Percentiles rank a stretch among this genome's conserved stretches.
Evolutionary conservation across 1,140 invertebrate species (phyloP).

Genomic region (Delia radicum): DNA sequence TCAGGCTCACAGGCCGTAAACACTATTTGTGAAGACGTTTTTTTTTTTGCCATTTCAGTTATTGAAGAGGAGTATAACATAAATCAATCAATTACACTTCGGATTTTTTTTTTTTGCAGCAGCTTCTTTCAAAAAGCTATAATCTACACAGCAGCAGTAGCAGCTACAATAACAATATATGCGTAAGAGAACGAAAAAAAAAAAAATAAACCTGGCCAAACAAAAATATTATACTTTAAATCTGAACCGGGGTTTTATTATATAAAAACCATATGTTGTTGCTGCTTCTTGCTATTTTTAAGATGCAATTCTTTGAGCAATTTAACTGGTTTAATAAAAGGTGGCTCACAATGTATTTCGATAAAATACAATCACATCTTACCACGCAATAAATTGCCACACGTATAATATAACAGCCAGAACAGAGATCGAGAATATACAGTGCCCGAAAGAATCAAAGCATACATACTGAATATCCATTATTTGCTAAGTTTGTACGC

Average conservation of each 20-base stretch:
- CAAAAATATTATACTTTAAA: not conserved
- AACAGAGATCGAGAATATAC: too few relatives aligned
- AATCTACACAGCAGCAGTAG: not conserved
- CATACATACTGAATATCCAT: too few relatives aligned
- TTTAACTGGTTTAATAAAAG: not conserved
- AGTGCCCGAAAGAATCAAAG: too few relatives aligned
- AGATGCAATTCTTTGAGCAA: too few relatives aligned
- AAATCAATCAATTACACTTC: constrained; percentile 2
- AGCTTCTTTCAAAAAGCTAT: not conserved
- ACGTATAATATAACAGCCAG: constrained; percentile 13
- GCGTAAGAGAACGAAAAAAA: not conserved
- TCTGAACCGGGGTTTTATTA: not conserved
- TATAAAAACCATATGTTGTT: not conserved
- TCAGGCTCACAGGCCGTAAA: not conserved
- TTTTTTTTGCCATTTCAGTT: too few relatives aligned
- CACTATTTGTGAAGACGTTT: too few relatives aligned
- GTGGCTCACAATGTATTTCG: not conserved
- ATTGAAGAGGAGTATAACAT: constrained; percentile 1
- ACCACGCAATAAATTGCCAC: constrained; percentile 20
- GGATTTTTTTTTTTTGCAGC: too few relatives aligned
- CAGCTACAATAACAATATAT: not conserved
- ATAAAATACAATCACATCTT: constrained; percentile 12
- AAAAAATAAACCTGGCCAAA: not conserved
- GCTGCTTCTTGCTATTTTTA: not conserved
- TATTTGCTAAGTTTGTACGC: too few relatives aligned